These are phyloP conservation scores for Latrodectus elegans DNA, from an alignment of 2,888 invertebrate species.

Conservation along the genomic window DNA sequence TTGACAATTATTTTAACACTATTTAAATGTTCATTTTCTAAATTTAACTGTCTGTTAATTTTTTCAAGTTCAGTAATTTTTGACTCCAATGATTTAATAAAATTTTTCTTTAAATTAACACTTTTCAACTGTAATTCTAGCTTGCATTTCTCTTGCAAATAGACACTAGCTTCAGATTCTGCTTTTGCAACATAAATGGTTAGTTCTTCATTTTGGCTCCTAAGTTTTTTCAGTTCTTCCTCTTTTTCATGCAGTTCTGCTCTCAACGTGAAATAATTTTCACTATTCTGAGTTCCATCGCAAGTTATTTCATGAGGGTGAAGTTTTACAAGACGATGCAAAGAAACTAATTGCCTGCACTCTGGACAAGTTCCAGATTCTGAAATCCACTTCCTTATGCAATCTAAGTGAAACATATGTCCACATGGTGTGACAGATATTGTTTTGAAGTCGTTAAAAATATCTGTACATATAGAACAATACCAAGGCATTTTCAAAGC, in stretches of 20 bases:
- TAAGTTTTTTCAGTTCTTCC: not conserved
- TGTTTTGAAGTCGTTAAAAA: not conserved
- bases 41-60: not conserved
- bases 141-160: not conserved
- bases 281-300: not conserved
- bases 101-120: not conserved
- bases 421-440: not conserved
- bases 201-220: not conserved
- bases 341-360: not conserved
- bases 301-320: not conserved
- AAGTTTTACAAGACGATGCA: not conserved
- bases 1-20: not conserved
- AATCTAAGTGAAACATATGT: not conserved
- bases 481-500: not conserved
- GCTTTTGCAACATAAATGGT: not conserved
- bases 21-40: not conserved
- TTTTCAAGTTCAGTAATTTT: not conserved
- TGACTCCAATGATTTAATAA: not conserved
- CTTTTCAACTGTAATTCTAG: not conserved
- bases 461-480: not conserved
- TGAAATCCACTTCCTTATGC: not conserved
- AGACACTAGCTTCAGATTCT: not conserved
- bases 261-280: not conserved
- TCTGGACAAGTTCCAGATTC: not conserved
- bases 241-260: not conserved